Evolutionary conservation across 2,113 vertebrate species (phyloP).

Genomic region (Speoplatyrhinus poulsoni): DNA sequence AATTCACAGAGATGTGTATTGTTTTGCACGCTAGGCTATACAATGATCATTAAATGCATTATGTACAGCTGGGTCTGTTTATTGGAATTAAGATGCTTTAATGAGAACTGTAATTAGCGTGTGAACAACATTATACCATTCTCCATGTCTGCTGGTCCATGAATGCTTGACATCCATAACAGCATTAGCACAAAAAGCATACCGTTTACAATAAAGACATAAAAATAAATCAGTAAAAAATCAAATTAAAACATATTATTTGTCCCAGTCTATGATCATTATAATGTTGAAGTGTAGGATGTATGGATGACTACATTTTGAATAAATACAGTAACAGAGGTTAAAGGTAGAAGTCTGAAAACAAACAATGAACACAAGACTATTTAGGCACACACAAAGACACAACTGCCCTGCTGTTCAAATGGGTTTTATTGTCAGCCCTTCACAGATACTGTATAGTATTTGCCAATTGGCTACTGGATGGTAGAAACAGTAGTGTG

Average conservation of each 20-base stretch:
- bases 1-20: conserved; percentile 24
- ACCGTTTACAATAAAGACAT: no score
- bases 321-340: not conserved
- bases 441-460: not conserved
- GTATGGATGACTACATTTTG: not conserved
- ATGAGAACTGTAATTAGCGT: conserved; percentile 16
- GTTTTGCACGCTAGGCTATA: conserved; percentile 21
- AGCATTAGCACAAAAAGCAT: not conserved
- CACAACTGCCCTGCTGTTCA: not conserved
- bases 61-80: conserved; percentile 23
- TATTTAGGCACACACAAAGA: not conserved
- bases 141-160: not conserved
- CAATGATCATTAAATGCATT: conserved; percentile 30
- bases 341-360: not conserved
- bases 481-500: not conserved
- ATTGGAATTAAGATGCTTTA: conserved; percentile 17
- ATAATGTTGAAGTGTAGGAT: not conserved
- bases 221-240: not conserved
- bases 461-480: not conserved
- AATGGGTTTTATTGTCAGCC: not conserved
- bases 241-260: conserved; percentile 6
- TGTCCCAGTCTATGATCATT: not conserved
- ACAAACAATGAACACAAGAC: not conserved
- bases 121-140: conserved; percentile 13
- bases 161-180: not conserved